A percentile compares a stretch with the other conserved stretches of the same genome.
phyloP scores from a whole-genome alignment of 2,888 invertebrate genomes.

The Fragum whitleyi region DNA sequence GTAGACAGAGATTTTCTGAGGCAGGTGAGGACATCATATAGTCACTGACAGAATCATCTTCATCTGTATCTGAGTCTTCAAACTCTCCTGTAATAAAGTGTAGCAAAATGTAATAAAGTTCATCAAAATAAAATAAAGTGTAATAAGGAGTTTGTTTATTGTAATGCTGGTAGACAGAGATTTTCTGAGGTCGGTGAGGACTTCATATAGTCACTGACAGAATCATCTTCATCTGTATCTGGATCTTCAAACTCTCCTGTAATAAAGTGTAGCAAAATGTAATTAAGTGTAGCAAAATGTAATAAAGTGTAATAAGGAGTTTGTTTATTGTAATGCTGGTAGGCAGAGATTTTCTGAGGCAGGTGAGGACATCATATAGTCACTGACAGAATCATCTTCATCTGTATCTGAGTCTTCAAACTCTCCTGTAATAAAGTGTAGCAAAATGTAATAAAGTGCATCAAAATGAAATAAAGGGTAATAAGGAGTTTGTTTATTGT shows the following conservation, averaged over 20 bases:
- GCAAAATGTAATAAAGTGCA: not conserved
- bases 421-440: conserved; percentile 70
- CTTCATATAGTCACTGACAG: conserved; percentile 72
- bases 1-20: conserved; percentile 85
- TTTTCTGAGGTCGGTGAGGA: conserved; percentile 75
- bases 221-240: conserved; percentile 80
- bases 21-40: conserved; percentile 64
- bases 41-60: conserved; percentile 78
- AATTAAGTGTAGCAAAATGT: too few species aligned
- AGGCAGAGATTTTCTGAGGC: conserved; percentile 81
- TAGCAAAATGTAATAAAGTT: not conserved
- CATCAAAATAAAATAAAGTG: not conserved
- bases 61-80: conserved; percentile 80
- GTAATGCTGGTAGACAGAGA: conserved; percentile 89
- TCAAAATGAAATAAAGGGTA: not conserved
- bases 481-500: conserved; percentile 90
- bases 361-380: conserved; percentile 63
- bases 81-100: conserved; percentile 75
- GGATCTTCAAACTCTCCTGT: conserved; percentile 81
- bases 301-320: conserved; percentile 80
- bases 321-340: conserved; percentile 93
- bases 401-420: conserved; percentile 80
- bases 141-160: conserved; percentile 89
- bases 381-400: conserved; percentile 79
- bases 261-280: conserved; percentile 9